Conservation (phyloP, 2,113 vertebrate genomes). For the Megatriorchis doriae region DNA sequence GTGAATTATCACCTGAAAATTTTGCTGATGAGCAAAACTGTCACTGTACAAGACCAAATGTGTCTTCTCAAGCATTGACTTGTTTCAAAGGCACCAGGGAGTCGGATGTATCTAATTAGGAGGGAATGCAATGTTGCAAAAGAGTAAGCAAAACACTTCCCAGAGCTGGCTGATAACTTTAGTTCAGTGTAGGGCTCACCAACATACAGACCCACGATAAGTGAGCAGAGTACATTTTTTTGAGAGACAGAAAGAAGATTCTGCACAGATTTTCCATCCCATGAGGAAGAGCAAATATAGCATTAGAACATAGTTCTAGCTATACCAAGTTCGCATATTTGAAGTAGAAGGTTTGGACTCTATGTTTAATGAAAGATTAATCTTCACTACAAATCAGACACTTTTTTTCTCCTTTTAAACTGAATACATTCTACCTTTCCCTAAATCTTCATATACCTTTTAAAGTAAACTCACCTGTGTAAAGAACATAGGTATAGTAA, state of each 20-base stretch:
- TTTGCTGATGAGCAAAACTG: slow-evolving; percentile 30
- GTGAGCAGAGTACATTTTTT: not conserved
- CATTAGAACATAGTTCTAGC: not conserved
- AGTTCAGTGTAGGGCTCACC: not conserved
- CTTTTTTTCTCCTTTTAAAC: not conserved
- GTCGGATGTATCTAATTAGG: slow-evolving; percentile 62
- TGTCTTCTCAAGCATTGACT: slow-evolving; percentile 42
- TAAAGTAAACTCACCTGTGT: not conserved
- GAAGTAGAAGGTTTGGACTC: not conserved
- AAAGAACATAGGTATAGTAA: not conserved
- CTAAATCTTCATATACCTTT: not conserved
- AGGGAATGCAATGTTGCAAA: slow-evolving; percentile 62
- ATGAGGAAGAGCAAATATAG: not conserved
- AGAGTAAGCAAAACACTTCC: slow-evolving; percentile 60
- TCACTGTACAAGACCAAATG: slow-evolving; percentile 43
- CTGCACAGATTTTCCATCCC: not conserved
- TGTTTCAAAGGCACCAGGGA: slow-evolving; percentile 60
- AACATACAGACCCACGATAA: not conserved
- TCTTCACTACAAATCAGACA: not conserved
- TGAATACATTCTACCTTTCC: not conserved
- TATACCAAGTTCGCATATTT: not conserved
- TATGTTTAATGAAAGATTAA: not conserved
- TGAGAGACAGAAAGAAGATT: not conserved
- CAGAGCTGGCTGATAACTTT: slow-evolving; percentile 24
- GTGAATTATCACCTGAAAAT: slow-evolving; percentile 45